A percentile compares a stretch with the other conserved stretches of the same genome.
Conservation (phyloP, 92 coral and sea anemone genomes). For the Muricea muricata region DNA sequence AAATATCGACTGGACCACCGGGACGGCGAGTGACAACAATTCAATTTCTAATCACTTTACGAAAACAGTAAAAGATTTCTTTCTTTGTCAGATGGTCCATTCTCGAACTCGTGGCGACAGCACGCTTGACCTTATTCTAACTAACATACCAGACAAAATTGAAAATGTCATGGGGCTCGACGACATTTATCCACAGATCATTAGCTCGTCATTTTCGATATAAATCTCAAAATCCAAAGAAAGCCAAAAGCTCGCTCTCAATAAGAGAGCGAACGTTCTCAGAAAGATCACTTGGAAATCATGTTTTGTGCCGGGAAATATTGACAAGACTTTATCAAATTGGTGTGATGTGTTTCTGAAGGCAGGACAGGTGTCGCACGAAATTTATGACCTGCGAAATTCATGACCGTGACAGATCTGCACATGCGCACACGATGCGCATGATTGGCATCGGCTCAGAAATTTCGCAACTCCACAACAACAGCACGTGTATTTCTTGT, state of each 20-base stretch:
- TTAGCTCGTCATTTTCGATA: not conserved
- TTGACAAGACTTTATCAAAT: conserved; percentile 59
- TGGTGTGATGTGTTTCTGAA: conserved; percentile 71
- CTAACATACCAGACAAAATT: not conserved
- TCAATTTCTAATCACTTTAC: conserved; percentile 3
- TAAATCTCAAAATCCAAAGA: not conserved
- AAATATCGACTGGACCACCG: conserved; percentile 44
- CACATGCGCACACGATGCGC: too few species aligned
- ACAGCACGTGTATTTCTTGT: too few species aligned
- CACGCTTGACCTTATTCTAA: too few species aligned
- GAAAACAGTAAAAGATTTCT: not conserved
- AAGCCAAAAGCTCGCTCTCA: not conserved
- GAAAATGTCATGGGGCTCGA: not conserved
- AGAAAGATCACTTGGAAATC: too few species aligned
- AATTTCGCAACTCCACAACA: too few species aligned
- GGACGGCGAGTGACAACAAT: conserved; percentile 21
- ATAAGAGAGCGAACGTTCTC: too few species aligned
- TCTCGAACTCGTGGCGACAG: not conserved
- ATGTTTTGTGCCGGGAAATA: too few species aligned
- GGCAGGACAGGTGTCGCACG: too few species aligned
- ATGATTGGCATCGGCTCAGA: too few species aligned
- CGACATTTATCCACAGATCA: conserved; percentile 8
- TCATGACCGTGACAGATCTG: too few species aligned
- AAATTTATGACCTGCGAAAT: too few species aligned
- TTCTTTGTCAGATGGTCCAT: not conserved